phyloP scores from a whole-genome alignment of 1,140 invertebrate species.

The Drosophila biarmipes region DNA sequence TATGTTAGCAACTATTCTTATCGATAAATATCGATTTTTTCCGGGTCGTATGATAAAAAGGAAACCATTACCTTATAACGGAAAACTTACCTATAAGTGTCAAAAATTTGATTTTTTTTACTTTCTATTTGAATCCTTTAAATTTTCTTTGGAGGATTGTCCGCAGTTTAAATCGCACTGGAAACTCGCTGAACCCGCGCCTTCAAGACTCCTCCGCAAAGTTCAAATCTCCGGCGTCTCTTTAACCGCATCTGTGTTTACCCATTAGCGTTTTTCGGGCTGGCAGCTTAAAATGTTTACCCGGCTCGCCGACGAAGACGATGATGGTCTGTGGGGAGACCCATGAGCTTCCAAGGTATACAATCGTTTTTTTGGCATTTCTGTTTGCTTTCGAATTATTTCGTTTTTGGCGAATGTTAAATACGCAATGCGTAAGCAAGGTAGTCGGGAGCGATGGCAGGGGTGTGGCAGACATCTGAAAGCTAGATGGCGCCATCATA shows the following conservation, averaged over 20 bases:
- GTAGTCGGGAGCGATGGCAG: slow-evolving; percentile 17
- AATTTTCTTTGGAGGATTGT: neutral
- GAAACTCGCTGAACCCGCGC: slow-evolving; percentile 10
- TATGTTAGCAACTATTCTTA: too few relatives aligned
- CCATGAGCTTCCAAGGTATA: slow-evolving; percentile 20
- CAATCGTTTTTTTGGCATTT: slow-evolving; percentile 38
- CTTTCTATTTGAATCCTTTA: too few relatives aligned
- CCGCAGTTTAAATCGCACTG: slow-evolving; percentile 29
- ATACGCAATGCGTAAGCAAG: slow-evolving; percentile 56
- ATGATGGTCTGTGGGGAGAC: neutral
- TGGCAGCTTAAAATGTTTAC: slow-evolving; percentile 77
- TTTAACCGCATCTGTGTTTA: slow-evolving; percentile 70
- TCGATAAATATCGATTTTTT: too few relatives aligned
- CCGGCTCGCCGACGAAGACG: slow-evolving; percentile 47
- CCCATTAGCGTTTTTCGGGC: slow-evolving; percentile 76
- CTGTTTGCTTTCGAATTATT: slow-evolving; percentile 57
- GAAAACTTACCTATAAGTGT: too few relatives aligned
- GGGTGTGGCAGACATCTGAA: slow-evolving; percentile 44
- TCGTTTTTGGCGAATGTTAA: slow-evolving; percentile 47
- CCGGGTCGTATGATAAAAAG: too few relatives aligned
- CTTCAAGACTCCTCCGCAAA: slow-evolving; percentile 41
- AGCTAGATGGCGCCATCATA: slow-evolving; percentile 69
- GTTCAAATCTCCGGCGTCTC: slow-evolving; percentile 42
- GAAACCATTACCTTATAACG: too few relatives aligned
- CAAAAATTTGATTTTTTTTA: too few relatives aligned